Conservation (phyloP, 1,140 invertebrate genomes). For the Prorops nasuta region DNA sequence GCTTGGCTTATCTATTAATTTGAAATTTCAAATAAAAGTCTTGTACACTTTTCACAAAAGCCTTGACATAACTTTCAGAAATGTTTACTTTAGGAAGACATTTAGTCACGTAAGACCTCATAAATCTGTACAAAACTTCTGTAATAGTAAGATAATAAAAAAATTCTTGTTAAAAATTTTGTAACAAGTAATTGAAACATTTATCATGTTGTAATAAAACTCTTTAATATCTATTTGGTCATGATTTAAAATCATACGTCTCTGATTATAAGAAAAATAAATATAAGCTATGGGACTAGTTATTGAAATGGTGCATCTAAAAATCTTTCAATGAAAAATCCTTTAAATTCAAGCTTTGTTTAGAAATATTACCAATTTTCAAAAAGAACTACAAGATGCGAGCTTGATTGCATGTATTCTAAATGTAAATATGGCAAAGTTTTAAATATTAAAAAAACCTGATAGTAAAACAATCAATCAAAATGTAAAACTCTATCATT, state of each 20-base stretch:
- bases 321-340: constrained; percentile 9
- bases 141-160: constrained; percentile 16
- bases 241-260: constrained; percentile 27
- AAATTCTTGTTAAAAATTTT: constrained; percentile 23
- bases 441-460: neutral
- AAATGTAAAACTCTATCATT: neutral
- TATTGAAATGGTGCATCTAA: constrained; percentile 36
- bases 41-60: constrained; percentile 39
- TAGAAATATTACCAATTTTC: constrained; percentile 6
- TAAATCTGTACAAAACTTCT: constrained; percentile 40
- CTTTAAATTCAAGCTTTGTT: constrained; percentile 10
- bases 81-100: constrained; percentile 37
- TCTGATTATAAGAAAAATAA: constrained; percentile 26
- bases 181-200: constrained; percentile 19
- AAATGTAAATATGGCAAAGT: constrained; percentile 7
- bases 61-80: constrained; percentile 23
- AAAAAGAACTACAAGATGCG: constrained; percentile 9
- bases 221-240: constrained; percentile 37
- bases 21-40: constrained; percentile 26
- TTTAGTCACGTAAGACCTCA: constrained; percentile 41
- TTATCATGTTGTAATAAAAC: constrained; percentile 28
- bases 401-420: constrained; percentile 16
- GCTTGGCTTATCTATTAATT: constrained; percentile 26
- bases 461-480: neutral
- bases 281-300: constrained; percentile 44